These are phyloP conservation scores for Gymnoscopelus braueri DNA, from an alignment of 2,797 vertebrate species.

Conservation along the genomic window DNA sequence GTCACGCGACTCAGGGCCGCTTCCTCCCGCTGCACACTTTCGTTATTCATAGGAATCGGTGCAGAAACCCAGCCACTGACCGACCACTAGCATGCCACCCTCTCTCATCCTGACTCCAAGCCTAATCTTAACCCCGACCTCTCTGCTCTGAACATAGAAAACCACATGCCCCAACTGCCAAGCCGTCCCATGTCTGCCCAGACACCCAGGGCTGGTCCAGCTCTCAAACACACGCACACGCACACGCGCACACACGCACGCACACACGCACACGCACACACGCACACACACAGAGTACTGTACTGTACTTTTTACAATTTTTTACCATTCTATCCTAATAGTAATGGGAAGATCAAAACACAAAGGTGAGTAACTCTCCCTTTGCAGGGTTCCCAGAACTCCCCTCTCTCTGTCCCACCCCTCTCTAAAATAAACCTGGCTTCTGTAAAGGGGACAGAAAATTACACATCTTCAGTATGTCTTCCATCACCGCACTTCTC, in stretches of 20 bases:
- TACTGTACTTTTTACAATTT: slow-evolving; percentile 6
- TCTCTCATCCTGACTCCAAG: slow-evolving; percentile 4
- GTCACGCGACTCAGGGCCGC: slow-evolving; percentile 80
- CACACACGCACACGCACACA: too few relatives aligned
- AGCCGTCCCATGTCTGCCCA: slow-evolving; percentile 52
- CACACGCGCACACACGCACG: not conserved
- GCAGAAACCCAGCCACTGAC: slow-evolving; percentile 45
- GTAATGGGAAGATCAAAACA: slow-evolving; percentile 14
- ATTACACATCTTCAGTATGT: slow-evolving; percentile 39
- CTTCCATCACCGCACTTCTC: slow-evolving; percentile 58
- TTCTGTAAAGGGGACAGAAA: slow-evolving; percentile 48
- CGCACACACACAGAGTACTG: slow-evolving; percentile 40
- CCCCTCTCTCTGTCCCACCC: not conserved
- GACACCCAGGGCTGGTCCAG: slow-evolving; percentile 45
- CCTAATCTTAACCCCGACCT: slow-evolving; percentile 12
- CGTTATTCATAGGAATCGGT: slow-evolving; percentile 45
- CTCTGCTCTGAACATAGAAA: slow-evolving; percentile 25
- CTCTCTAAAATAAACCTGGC: slow-evolving; percentile 7
- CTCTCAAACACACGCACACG: slow-evolving; percentile 7
- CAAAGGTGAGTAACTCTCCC: slow-evolving; percentile 24
- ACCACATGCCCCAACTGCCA: slow-evolving; percentile 19
- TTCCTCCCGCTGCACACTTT: slow-evolving; percentile 74
- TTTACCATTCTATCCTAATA: slow-evolving; percentile 24
- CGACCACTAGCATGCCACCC: slow-evolving; percentile 35
- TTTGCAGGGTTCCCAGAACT: slow-evolving; percentile 21